Base-by-base conservation (phyloP, 2,888 invertebrate species). In the Seira sanloemensis region DNA sequence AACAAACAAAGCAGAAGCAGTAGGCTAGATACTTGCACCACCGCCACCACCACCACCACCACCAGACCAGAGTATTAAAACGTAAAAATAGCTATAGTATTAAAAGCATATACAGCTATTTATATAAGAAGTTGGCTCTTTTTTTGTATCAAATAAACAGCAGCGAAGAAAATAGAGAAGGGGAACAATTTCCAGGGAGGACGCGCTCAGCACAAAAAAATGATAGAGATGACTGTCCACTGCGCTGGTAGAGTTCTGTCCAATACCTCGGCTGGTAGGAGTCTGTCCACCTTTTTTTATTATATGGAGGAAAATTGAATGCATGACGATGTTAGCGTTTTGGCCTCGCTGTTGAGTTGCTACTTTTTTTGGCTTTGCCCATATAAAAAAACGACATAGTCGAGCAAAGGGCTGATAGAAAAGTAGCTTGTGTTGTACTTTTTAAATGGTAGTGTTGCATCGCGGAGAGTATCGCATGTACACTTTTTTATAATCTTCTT, bases 321-420 rank as follows among this genome's bases (percentile, higher is more conserved):
- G 58, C 58, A 58, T 58, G 58, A 58, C 58, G 58, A 58, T n/a
- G 58, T n/a, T 58, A 58, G n/a, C 58, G 58, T 58, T 58, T 58
- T 58, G 58, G 58, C 58, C 58, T 37, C 37, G 37, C 37, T 37
- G 37, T 37, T 37, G 37, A 37, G 37, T 37, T 37, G 37, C 37
- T 37, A 12, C 4, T 37, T 37, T 37, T 58, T 58, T 58, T 58
- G 58, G 58, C 58, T 18, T 58, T 58, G 58, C 2, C 58, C n/a
- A 12, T 58, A 58, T 37, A 37, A 37, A 18, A 58, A n/a, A 58
- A 58, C 58, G 58, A 58, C 58, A 12, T 37, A 37, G n/a, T 12
- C 58, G 58, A 58, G 12, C 5, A 9, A 37, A 18, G 7, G 58
- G 16, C 37, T 58, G 9, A 58, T 58, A 58, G n/a, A 58, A 58